Conservation (phyloP, 1,140 invertebrate genomes). For the Nilaparvata lugens region DNA sequence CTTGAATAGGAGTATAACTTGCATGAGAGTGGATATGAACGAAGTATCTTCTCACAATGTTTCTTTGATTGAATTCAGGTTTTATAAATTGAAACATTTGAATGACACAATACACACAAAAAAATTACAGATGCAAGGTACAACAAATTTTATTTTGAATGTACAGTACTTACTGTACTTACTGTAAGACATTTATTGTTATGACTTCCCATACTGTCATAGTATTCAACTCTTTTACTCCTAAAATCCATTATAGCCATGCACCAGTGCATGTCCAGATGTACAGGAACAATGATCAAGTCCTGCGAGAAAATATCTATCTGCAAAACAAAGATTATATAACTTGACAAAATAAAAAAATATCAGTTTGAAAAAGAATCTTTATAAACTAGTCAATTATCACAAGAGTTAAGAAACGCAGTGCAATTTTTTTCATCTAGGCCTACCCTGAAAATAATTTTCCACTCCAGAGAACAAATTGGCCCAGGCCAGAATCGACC, state of each 20-base stretch:
- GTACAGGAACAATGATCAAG: conserved; percentile 81
- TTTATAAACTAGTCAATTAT: too few species aligned
- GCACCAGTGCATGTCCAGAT: conserved; percentile 95
- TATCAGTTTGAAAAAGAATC: too few species aligned
- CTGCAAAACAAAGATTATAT: conserved; percentile 26
- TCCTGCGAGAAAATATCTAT: conserved; percentile 80
- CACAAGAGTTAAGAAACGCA: too few species aligned
- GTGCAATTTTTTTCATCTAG: too few species aligned
- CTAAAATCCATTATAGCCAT: conserved; percentile 82
- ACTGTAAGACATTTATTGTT: conserved; percentile 62
- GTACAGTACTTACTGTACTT: conserved; percentile 22
- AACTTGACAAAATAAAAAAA: too few species aligned
- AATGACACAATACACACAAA: neutral
- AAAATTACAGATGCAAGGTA: neutral
- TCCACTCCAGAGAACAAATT: too few species aligned
- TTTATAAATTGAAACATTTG: neutral
- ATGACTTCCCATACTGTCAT: conserved; percentile 83
- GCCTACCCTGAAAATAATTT: too few species aligned
- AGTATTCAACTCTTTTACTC: conserved; percentile 70
- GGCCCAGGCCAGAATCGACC: too few species aligned
- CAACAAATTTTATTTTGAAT: neutral
- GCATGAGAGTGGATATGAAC: too few species aligned
- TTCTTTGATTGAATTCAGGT: too few species aligned
- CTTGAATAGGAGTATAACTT: too few species aligned
- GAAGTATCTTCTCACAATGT: too few species aligned